Base-by-base conservation (phyloP, 2,888 invertebrate species). In the Stegophylla sp. region DNA sequence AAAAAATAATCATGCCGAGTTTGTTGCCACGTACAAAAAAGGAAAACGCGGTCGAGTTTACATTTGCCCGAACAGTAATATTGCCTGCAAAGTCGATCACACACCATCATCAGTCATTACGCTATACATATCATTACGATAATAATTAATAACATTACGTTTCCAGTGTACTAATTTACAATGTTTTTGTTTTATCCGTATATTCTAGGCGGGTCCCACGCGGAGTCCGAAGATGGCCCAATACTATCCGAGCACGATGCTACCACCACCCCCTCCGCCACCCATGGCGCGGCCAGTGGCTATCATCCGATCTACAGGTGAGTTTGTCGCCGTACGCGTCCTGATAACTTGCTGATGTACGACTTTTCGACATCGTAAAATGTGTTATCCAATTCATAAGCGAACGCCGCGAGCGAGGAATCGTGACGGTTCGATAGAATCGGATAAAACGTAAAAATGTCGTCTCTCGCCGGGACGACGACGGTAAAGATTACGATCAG, bases 281-380 rank as follows among this genome's bases (percentile, higher is more conserved):
- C 97, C 97, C 23, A 96, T 97, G 94, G 97, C 97, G 3, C 89
- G 97, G 83, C 97, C 97, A 0, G 97, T 97, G 43, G 96, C 97
- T 83, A 96, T 98, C 85, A 95, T 97, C 85, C 91, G 96, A 85
- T 96, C 96, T 81, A 95, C 96, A 85, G 93, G 92, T 88, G 89
- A 88, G 84, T 84, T 66, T 34, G 73, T 79, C 34, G 34, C 34
- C 3, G 34, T n/a, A n/a, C 34, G 34, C 7, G 7, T 5, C 34
- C 34, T 34, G n/a, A 34, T 34, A 34, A 34, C n/a, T 34, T 10
- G 56, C n/a, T 17, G n/a, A n/a, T 51, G 1, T 20, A 51, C 4
- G n/a, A 51, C 51, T 51, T 20, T 51, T 20, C n/a, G n/a, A n/a
- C n/a, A n/a, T n/a, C n/a, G n/a, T n/a, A n/a, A n/a, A n/a, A n/a